Evolutionary conservation across 2,113 vertebrate genomes (phyloP), one percentile per base, ranked within the genome.

Genomic region (Prochilodus magdalenae): DNA sequence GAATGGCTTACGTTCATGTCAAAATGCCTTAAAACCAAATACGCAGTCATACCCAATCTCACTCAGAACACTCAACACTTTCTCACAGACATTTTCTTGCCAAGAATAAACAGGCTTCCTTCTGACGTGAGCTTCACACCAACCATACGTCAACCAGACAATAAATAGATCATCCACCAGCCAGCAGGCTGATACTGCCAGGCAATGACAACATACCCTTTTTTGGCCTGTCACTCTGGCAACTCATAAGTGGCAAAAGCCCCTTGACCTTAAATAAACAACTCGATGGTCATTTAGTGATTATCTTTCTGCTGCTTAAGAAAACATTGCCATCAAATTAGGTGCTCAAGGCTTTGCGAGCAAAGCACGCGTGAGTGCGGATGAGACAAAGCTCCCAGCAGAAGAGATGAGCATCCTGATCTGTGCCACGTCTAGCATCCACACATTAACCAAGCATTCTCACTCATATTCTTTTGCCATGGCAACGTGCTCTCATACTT

Each of bases 401-500:
- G 27, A 33, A 18, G 11, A 51, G 75, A 81, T 78, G 22, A 85
- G 74, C 51, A 60, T 70, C 66, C 29, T 57, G 62, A 66, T 81
- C 49, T 59, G 49, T 24, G 16, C 20, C 59, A 15, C 22, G 12
- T 53, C 47, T 47, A 66, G 69, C 40, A 71, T 81, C 73, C 70
- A 73, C 44, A 29, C 63, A 74, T 62, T 59, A 55, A 24, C 60
- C 51, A 40, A 20, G 27, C 77, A 40, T 27, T 51, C 59, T 36
- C 55, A 63, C 33, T 60, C 11, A 22, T 6, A 26, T 78, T 79
- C 76, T 27, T 57, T 67, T 79, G 8, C 77, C 77, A 86, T 83
- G 85, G 71, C 73, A 83, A 86, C 85, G 76, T 49, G 63, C 36
- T 73, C 81, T 44, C 65, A 70, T 20, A 33, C 73, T 76, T 74